Evolutionary conservation across 2,797 vertebrate genomes (phyloP), one percentile per base, ranked within the genome.

Genomic region (Manis javanica): DNA sequence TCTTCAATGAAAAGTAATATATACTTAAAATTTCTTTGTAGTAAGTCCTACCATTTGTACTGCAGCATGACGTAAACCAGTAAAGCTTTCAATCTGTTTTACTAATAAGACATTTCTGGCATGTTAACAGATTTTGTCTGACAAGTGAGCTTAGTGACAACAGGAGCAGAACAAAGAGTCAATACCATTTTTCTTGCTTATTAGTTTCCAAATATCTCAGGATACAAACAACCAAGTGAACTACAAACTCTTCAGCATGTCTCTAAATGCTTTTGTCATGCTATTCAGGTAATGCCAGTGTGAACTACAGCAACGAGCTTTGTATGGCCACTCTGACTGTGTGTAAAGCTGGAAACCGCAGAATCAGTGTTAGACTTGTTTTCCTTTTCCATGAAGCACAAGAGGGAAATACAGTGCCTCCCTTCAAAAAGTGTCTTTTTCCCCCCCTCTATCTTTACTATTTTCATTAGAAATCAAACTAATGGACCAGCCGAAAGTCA

Each of bases 161-260:
- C 1, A 84, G 29, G 34, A 96, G 23, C 11, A 84, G 86, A 96
- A 85, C 8, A 71, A 90, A 96, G 55, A 42, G 5, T 23, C 86
- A 57, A 61, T 92, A 53, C 13, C 84, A 23, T 39, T 94, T 96
- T 46, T 81, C 96, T 96, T 92, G 37, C 12, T 95, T 42, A 21
- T 95, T 94, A 94, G 12, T 66, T 69, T 95, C 49, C 72, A 64
- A 75, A 66, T 7, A 13, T 61, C 31, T 94, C 68, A 61, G 82
- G 49, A 83, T 72, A 14, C 51, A 64, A 31, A 79, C 34, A 89
- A 46, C 0, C 10, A 87, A 95, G 59, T n/a, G 2, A 75, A 37
- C 21, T 39, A 10, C 55, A 42, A 57, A 46, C 21, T 90, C 74
- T 46, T 91, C 59, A 42, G 0, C 2, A 16, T 23, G 15, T 39